These are phyloP conservation scores for Drosophila tanythrix DNA, from an alignment of 2,888 invertebrate genomes.

Conservation along the genomic window DNA sequence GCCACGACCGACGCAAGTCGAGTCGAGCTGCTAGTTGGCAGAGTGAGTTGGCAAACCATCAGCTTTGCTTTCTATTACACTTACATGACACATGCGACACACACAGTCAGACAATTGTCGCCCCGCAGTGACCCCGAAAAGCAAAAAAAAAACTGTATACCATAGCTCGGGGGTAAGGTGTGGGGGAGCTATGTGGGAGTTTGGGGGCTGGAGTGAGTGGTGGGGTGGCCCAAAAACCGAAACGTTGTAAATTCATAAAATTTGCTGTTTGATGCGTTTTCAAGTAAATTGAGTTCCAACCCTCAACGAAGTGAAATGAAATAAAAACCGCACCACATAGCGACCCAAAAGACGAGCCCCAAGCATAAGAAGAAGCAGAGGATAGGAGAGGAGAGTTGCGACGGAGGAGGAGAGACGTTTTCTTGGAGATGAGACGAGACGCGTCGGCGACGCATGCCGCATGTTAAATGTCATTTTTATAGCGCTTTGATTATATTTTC, in stretches of 20 bases:
- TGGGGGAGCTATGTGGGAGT: background rate
- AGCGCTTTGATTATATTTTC: conserved; percentile 81
- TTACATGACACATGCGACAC: conserved; percentile 69
- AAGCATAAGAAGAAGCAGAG: conserved; percentile 9
- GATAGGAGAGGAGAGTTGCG: conserved; percentile 3
- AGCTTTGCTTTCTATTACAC: conserved; percentile 78
- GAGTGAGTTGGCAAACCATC: conserved; percentile 66
- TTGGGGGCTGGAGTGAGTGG: background rate
- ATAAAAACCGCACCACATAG: conserved; percentile 74
- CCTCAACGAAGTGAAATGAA: conserved; percentile 77
- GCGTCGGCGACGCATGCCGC: conserved; percentile 76
- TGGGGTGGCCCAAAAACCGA: conserved; percentile 54
- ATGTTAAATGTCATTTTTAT: conserved; percentile 81
- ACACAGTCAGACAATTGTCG: conserved; percentile 70
- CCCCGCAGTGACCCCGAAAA: conserved; percentile 70
- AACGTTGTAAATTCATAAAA: conserved; percentile 81
- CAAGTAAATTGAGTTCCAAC: conserved; percentile 81
- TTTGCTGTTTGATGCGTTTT: conserved; percentile 81
- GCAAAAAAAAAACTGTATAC: conserved; percentile 31
- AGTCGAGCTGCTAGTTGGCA: conserved; percentile 19
- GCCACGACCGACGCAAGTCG: conserved; percentile 20
- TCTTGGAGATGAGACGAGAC: conserved; percentile 49
- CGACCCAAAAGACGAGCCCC: conserved; percentile 35
- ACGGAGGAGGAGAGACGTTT: conserved; percentile 3
- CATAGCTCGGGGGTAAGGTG: conserved; percentile 5